A percentile compares a stretch with the other conserved stretches of the same genome.
These are phyloP conservation scores for Periphyllus acericola DNA, from an alignment of 2,888 invertebrate species.

Conservation along the genomic window DNA sequence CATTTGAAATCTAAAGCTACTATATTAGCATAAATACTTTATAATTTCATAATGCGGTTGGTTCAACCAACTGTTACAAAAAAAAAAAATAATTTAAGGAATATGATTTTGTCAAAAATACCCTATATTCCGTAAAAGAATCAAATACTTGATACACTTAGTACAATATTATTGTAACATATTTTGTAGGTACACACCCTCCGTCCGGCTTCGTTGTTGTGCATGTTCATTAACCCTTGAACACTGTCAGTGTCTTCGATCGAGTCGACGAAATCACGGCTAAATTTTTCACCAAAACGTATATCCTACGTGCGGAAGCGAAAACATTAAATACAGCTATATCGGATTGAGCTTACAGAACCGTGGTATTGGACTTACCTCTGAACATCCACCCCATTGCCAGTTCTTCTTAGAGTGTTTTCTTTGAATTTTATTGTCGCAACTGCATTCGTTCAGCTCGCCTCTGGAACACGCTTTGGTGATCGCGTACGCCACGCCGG, in stretches of 20 bases:
- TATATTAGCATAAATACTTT: no score
- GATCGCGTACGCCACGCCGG: conserved; percentile 88
- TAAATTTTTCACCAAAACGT: conserved; percentile 84
- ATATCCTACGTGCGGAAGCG: conserved; percentile 73
- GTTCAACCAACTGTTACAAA: no score
- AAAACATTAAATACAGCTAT: background rate
- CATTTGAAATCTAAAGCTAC: no score
- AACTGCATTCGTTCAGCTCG: conserved; percentile 87
- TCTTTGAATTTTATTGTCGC: conserved; percentile 80
- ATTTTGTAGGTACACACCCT: conserved; percentile 71
- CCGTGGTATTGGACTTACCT: conserved; percentile 70
- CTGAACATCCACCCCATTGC: conserved; percentile 96
- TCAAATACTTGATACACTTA: no score
- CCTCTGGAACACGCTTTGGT: conserved; percentile 88
- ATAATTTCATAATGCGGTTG: no score
- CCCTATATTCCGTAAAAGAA: no score
- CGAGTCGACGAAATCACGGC: conserved; percentile 86
- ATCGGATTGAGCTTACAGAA: no score
- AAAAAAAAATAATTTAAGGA: no score
- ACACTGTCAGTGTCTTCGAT: conserved; percentile 79
- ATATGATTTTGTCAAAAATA: no score
- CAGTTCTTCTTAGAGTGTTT: conserved; percentile 78
- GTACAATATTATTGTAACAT: no score
- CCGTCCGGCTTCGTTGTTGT: conserved; percentile 92
- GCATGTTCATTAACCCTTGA: conserved; percentile 86